Evolutionary conservation across 2,797 vertebrate species (phyloP).

Genomic region (Myiothlypis chrysogaster): DNA sequence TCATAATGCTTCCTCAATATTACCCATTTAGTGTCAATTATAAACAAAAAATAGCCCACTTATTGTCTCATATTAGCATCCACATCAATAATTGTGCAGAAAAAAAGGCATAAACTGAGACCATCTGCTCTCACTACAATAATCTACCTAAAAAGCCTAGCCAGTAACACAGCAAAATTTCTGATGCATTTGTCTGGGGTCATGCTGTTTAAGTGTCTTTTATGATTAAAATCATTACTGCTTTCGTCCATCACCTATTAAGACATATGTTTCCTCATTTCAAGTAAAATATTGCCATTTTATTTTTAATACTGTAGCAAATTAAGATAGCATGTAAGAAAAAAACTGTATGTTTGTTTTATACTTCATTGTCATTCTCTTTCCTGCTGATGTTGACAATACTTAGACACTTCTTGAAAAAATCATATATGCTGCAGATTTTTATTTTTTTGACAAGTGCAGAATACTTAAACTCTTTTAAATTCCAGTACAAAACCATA

Average conservation of each 20-base stretch:
- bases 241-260: slow-evolving; percentile 36
- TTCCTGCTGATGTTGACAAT: slow-evolving; percentile 20
- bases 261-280: slow-evolving; percentile 50
- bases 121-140: slow-evolving; percentile 74
- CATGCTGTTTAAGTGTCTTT: slow-evolving; percentile 57
- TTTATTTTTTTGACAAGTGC: slow-evolving; percentile 60
- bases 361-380: background rate
- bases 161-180: slow-evolving; percentile 59
- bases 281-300: slow-evolving; percentile 42
- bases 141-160: slow-evolving; percentile 54
- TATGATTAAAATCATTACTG: slow-evolving; percentile 63
- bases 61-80: slow-evolving; percentile 71
- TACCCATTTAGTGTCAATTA: slow-evolving; percentile 76
- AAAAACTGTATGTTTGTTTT: slow-evolving; percentile 4
- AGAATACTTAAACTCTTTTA: slow-evolving; percentile 37
- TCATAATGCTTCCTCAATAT: slow-evolving; percentile 64
- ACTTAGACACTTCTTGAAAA: background rate
- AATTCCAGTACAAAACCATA: slow-evolving; percentile 57
- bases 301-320: slow-evolving; percentile 34
- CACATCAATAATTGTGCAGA: slow-evolving; percentile 71
- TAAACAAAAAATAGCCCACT: slow-evolving; percentile 70
- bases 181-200: slow-evolving; percentile 54
- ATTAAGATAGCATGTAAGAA: slow-evolving; percentile 17
- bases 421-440: slow-evolving; percentile 12
- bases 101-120: slow-evolving; percentile 75